Evolutionary conservation across 2,113 vertebrate species (phyloP), one percentile per base, ranked within the genome.

Genomic region (Megaleporinus macrocephalus): DNA sequence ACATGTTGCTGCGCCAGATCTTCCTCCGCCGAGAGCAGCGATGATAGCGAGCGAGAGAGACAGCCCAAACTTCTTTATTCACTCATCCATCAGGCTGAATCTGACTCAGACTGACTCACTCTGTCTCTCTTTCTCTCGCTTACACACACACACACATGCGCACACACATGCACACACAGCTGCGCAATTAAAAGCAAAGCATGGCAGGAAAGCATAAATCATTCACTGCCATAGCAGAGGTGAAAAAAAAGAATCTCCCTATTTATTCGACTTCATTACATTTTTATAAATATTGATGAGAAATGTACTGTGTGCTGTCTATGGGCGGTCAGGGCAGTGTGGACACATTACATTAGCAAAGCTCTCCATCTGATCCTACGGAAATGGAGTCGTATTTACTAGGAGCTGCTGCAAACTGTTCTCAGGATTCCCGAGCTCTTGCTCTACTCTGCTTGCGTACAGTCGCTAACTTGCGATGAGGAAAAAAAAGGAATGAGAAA

Each of bases 1-100:
- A 93, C 91, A 86, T 92, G 91, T 89, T 93, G 91, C 90, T 84
- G 76, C 55, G 53, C 78, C 84, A 90, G 84, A 91, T 88, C 86
- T 88, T 83, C 26, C 82, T 86, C 75, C 72, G 36, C 71, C 27
- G 63, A 75, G 65, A 81, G 63, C 75, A 85, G 55, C 69, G 73
- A 73, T 9, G 77, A 76, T 59, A 63, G 68, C 44, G 74, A 83
- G 79, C 79, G 76, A 83, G 78, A 78, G 78, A 81, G 71, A 81
- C 26, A 79, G 41, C 51, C 27, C 82, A 55, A 83, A 66, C 66
- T 76, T 83, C 66, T 65, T 82, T 76, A 89, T 79, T 77, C 87
- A 85, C 90, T 88, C 87, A 90, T 91, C 90, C 87, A 84, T 86
- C 87, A 85, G 87, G 33, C 86, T 36, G 84, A 86, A 76, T 73